Percentiles rank a stretch among this genome's conserved stretches.
Conservation (phyloP, 2,888 invertebrate genomes). For the Eurois occulta region DNA sequence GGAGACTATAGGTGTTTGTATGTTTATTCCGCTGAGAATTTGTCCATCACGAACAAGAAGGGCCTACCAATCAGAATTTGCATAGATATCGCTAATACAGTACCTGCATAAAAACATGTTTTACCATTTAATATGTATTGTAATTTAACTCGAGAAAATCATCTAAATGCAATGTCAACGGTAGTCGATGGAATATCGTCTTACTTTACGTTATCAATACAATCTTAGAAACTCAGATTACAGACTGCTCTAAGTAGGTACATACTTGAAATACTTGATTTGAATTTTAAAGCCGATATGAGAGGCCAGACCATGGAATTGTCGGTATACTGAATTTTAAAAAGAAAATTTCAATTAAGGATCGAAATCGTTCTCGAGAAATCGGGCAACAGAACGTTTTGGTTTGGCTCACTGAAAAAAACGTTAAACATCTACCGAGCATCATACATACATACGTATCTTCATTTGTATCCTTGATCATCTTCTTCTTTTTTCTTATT, state of each 20-base stretch:
- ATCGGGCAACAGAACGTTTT: no score
- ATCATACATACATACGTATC: no score
- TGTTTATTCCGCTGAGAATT: not conserved
- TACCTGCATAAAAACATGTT: constrained; percentile 4
- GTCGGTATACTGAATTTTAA: not conserved
- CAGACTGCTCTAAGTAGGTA: constrained; percentile 12
- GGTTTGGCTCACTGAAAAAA: no score
- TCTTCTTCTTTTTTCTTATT: no score
- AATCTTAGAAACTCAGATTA: constrained; percentile 46
- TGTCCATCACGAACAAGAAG: not conserved
- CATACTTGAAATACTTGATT: constrained; percentile 18
- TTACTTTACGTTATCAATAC: constrained; percentile 42
- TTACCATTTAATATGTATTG: constrained; percentile 8
- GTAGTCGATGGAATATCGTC: constrained; percentile 28
- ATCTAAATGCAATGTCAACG: constrained; percentile 32
- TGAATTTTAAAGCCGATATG: constrained; percentile 16
- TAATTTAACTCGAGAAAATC: constrained; percentile 29
- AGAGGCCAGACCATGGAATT: not conserved
- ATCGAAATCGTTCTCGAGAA: not conserved
- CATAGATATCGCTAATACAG: not conserved
- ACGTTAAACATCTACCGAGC: no score
- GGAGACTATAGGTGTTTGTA: not conserved
- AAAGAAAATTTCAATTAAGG: no score
- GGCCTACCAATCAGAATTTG: not conserved
- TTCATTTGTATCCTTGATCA: no score